A percentile compares a stretch with the other conserved stretches of the same genome.
Evolutionary conservation across 2,797 vertebrate species (phyloP).

Genomic region (Spondyliosoma cantharus): DNA sequence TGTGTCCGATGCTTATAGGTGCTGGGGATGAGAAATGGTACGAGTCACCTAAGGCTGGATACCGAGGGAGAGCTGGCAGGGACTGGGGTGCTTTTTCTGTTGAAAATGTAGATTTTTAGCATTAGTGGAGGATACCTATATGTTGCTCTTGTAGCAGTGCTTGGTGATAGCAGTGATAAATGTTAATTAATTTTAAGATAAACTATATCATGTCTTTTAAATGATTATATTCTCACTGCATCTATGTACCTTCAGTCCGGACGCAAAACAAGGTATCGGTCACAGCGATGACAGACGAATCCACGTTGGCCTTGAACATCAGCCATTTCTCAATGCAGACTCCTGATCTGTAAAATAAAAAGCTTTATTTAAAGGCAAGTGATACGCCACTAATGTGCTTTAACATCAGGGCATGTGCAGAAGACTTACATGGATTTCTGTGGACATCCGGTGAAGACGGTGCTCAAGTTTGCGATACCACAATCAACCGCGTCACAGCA

Average conservation of each 20-base stretch:
- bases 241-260: slow-evolving; percentile 67
- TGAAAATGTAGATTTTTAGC: background rate
- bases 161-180: background rate
- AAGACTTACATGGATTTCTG: slow-evolving; percentile 69
- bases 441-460: slow-evolving; percentile 79
- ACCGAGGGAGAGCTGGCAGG: slow-evolving; percentile 32
- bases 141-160: background rate
- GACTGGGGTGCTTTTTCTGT: slow-evolving; percentile 47
- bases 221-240: background rate
- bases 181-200: background rate
- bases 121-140: background rate
- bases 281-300: slow-evolving; percentile 77
- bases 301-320: slow-evolving; percentile 82
- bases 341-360: slow-evolving; percentile 66
- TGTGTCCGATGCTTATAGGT: slow-evolving; percentile 30
- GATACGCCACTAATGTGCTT: background rate
- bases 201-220: background rate
- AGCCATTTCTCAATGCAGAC: slow-evolving; percentile 85
- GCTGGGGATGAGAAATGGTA: slow-evolving; percentile 76
- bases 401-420: background rate
- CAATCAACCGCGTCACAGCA: slow-evolving; percentile 85
- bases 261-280: slow-evolving; percentile 82
- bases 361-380: background rate
- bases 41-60: slow-evolving; percentile 63
- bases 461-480: slow-evolving; percentile 72